These are phyloP conservation scores for Andinoacara biseriatus DNA, from an alignment of 2,113 vertebrate genomes.

Conservation along the genomic window DNA sequence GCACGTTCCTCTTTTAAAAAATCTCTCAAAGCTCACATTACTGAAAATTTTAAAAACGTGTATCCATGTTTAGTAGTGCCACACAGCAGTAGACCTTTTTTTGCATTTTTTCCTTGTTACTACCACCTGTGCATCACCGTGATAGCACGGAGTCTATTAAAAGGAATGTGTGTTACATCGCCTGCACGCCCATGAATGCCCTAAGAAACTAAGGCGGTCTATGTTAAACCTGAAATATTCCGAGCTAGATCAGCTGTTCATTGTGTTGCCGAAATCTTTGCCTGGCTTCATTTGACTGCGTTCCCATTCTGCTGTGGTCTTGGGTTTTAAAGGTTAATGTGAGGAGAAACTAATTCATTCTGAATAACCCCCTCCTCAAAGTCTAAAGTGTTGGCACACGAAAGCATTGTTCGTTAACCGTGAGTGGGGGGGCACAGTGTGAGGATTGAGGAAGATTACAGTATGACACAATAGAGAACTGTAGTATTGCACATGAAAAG, in stretches of 20 bases:
- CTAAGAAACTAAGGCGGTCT: background rate
- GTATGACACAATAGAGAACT: conserved; percentile 16
- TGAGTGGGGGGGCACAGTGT: conserved; percentile 8
- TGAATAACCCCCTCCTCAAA: conserved; percentile 19
- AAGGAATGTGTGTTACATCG: background rate
- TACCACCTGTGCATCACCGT: background rate
- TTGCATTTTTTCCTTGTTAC: background rate
- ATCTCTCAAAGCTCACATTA: background rate
- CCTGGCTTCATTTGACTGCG: conserved; percentile 11
- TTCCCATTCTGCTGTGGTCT: background rate
- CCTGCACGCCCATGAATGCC: background rate
- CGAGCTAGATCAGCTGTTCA: conserved; percentile 1
- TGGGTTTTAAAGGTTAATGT: conserved; percentile 16
- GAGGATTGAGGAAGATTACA: conserved; percentile 50
- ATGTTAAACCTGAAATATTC: background rate
- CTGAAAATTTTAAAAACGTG: background rate
- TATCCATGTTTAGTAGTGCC: background rate
- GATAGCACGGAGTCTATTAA: background rate
- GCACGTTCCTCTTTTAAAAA: background rate
- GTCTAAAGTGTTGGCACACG: conserved; percentile 23
- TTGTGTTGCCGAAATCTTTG: conserved; percentile 8
- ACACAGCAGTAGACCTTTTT: background rate
- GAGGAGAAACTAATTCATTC: conserved; percentile 28
- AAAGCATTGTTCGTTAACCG: conserved; percentile 25
- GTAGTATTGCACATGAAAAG: conserved; percentile 23